phyloP scores from a whole-genome alignment of 2,797 vertebrate species.

The Salarias fasciatus region DNA sequence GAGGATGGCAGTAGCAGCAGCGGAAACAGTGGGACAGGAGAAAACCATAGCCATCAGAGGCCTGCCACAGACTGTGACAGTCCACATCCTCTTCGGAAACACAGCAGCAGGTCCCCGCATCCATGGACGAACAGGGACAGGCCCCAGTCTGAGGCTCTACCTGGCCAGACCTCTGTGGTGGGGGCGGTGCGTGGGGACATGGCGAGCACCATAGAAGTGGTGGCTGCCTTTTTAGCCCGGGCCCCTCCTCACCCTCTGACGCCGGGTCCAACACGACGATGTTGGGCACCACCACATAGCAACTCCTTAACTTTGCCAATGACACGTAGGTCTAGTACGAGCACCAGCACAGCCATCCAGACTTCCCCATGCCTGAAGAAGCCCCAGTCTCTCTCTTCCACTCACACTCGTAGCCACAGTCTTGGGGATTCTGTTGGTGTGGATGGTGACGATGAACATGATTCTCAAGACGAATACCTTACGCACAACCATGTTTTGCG shows the following conservation, averaged over 20 bases:
- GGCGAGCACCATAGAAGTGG: slow-evolving; percentile 83
- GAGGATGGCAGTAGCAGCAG: slow-evolving; percentile 82
- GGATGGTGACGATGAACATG: slow-evolving; percentile 75
- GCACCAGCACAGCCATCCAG: slow-evolving; percentile 88
- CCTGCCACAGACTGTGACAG: slow-evolving; percentile 68
- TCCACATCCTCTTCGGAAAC: slow-evolving; percentile 75
- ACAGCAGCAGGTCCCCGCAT: slow-evolving; percentile 58
- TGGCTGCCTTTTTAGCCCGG: slow-evolving; percentile 82
- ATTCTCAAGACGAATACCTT: slow-evolving; percentile 77
- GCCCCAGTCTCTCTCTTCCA: slow-evolving; percentile 70
- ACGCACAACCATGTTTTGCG: slow-evolving; percentile 63
- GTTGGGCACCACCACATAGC: slow-evolving; percentile 83
- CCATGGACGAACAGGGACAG: slow-evolving; percentile 65
- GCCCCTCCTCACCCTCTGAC: slow-evolving; percentile 84
- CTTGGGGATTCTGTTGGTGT: slow-evolving; percentile 72
- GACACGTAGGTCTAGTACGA: slow-evolving; percentile 74
- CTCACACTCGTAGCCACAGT: slow-evolving; percentile 77
- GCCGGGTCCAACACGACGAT: slow-evolving; percentile 79
- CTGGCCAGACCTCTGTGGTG: slow-evolving; percentile 80
- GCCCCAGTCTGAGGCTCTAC: slow-evolving; percentile 56
- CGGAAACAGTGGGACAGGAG: slow-evolving; percentile 69
- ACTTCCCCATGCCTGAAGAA: slow-evolving; percentile 88
- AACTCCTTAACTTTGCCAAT: slow-evolving; percentile 85
- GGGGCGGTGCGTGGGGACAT: slow-evolving; percentile 84
- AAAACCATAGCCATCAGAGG: slow-evolving; percentile 71